These are phyloP conservation scores for Neodon shergylaensis DNA, from an alignment of 2,113 vertebrate genomes.

Conservation along the genomic window DNA sequence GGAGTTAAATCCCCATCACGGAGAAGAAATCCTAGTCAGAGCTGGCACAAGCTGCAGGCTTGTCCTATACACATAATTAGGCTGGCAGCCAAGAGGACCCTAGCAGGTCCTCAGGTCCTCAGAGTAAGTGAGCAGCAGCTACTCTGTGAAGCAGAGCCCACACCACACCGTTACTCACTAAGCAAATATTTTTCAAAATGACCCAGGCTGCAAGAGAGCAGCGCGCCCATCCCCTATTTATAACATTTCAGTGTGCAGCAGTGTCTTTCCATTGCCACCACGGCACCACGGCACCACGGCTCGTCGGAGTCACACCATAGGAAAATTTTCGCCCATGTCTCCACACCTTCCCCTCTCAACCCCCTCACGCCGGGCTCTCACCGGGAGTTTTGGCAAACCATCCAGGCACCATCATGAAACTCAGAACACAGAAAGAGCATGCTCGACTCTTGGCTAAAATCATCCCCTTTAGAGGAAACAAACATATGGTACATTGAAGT, in stretches of 20 bases:
- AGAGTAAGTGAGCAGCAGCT: slow-evolving; percentile 47
- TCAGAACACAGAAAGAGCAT: not conserved
- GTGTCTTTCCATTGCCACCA: slow-evolving; percentile 65
- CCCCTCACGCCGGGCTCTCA: not conserved
- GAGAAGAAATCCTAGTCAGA: not conserved
- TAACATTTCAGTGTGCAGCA: slow-evolving; percentile 56
- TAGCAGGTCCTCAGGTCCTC: not conserved
- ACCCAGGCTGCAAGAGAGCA: slow-evolving; percentile 63
- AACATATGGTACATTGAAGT: slow-evolving; percentile 10
- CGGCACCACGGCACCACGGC: slow-evolving; percentile 45
- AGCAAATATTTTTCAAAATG: slow-evolving; percentile 79
- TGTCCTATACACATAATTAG: slow-evolving; percentile 8
- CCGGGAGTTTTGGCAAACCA: slow-evolving; percentile 1
- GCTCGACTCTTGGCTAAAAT: not conserved
- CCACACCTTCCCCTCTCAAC: not conserved
- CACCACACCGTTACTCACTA: slow-evolving; percentile 65
- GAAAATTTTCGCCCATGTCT: slow-evolving; percentile 52
- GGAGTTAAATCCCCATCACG: not conserved
- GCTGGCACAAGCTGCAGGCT: not conserved
- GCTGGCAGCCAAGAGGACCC: not conserved
- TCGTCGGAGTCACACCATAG: slow-evolving; percentile 56
- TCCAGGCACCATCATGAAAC: not conserved
- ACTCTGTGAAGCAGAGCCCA: slow-evolving; percentile 50
- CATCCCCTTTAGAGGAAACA: not conserved
- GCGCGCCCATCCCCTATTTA: slow-evolving; percentile 67